Conservation (phyloP, 2,888 invertebrate species). For the Lepidocyrtoides sp. region DNA sequence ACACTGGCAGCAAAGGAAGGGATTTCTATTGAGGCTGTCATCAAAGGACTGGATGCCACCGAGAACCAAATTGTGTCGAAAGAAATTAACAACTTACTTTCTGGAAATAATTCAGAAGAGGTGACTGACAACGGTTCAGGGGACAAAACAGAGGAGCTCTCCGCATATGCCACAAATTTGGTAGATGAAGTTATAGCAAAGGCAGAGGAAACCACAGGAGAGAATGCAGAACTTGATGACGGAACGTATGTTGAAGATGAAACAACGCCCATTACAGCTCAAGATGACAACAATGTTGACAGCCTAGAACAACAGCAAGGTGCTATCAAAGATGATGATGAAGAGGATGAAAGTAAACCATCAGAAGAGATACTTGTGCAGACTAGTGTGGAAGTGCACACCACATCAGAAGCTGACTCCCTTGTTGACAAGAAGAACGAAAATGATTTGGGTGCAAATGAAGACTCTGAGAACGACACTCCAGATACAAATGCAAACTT, state of each 20-base stretch:
- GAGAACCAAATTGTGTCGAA: slow-evolving; percentile 57
- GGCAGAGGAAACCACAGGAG: slow-evolving; percentile 45
- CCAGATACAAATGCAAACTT: slow-evolving; percentile 51
- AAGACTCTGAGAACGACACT: neutral
- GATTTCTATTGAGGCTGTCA: slow-evolving; percentile 16
- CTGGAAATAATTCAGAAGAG: slow-evolving; percentile 16
- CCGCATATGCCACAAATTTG: slow-evolving; percentile 32
- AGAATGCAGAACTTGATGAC: neutral
- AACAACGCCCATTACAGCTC: neutral
- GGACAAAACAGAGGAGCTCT: slow-evolving; percentile 47
- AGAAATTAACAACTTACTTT: slow-evolving; percentile 55
- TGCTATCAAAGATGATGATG: neutral
- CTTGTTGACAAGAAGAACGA: neutral
- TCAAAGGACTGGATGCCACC: slow-evolving; percentile 56
- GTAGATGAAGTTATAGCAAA: slow-evolving; percentile 71
- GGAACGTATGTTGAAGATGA: neutral
- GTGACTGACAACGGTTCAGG: slow-evolving; percentile 34
- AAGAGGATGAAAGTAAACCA: slow-evolving; percentile 1
- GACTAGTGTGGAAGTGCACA: slow-evolving; percentile 59
- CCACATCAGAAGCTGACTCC: neutral
- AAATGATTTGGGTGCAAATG: neutral
- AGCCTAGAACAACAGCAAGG: neutral
- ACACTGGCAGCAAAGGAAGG: slow-evolving; percentile 48
- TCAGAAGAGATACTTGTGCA: slow-evolving; percentile 23
- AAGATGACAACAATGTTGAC: slow-evolving; percentile 1